Evolutionary conservation across 2,113 vertebrate species (phyloP).

Genomic region (Cygnus buccinator): DNA sequence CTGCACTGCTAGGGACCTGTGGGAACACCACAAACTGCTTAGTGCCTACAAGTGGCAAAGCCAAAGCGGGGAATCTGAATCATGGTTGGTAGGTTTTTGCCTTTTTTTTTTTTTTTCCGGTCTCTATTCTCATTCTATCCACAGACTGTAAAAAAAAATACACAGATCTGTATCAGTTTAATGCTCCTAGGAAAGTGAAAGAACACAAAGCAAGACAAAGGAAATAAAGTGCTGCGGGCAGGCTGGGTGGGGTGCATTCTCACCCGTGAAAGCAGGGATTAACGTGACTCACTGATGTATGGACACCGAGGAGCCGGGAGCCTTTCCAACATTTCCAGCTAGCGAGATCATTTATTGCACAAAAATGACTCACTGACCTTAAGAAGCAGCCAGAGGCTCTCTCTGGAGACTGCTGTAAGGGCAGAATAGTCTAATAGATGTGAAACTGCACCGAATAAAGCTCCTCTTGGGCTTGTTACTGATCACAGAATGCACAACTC

Average conservation of each 20-base stretch:
- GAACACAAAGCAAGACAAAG: background rate
- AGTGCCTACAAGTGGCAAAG: background rate
- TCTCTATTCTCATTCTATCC: background rate
- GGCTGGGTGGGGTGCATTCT: background rate
- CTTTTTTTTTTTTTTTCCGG: background rate
- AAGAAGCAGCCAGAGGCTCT: constrained; percentile 33
- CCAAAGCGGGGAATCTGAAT: background rate
- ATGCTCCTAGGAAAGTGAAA: background rate
- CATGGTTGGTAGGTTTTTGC: background rate
- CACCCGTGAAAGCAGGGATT: background rate
- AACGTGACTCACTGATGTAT: background rate
- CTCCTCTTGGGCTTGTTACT: background rate
- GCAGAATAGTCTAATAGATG: background rate
- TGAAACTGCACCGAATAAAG: background rate
- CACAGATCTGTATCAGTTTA: background rate
- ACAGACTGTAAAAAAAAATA: background rate
- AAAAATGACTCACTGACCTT: constrained; percentile 45
- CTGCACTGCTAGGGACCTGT: background rate
- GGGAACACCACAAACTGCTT: background rate
- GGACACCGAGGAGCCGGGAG: fast-evolving
- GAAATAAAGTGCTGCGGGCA: background rate
- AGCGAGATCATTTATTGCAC: background rate
- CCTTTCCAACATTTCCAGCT: constrained; percentile 11
- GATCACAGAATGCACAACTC: background rate
- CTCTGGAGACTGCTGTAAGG: constrained; percentile 1